These are phyloP conservation scores for Mesopsocus fuscifrons DNA, from an alignment of 2,888 invertebrate species.

Conservation along the genomic window DNA sequence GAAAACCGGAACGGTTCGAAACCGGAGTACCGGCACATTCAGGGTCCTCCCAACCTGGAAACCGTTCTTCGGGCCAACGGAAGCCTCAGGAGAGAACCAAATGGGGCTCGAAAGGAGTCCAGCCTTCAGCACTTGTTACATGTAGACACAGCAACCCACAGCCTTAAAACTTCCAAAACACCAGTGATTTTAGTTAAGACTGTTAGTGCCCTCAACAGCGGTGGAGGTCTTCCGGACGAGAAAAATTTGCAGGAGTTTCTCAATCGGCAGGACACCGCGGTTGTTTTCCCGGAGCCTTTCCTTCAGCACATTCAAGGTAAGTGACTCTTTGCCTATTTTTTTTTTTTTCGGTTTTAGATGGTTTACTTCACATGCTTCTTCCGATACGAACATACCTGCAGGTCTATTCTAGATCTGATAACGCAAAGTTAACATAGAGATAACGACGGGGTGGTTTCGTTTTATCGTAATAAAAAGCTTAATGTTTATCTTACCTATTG, in stretches of 20 bases:
- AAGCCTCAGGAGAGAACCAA: not conserved
- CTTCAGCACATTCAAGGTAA: conserved; percentile 19
- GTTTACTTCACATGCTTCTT: too few species aligned
- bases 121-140: conserved; percentile 8
- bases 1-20: not conserved
- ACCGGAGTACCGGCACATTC: not conserved
- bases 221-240: conserved; percentile 18
- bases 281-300: conserved; percentile 30
- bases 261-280: conserved; percentile 30
- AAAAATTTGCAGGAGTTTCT: conserved; percentile 29
- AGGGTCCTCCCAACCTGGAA: conserved; percentile 4
- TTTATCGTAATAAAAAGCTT: too few species aligned
- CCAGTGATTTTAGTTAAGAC: conserved; percentile 8
- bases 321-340: not conserved
- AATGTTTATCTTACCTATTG: too few species aligned
- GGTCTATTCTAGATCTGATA: too few species aligned
- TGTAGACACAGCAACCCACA: not conserved
- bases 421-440: too few species aligned
- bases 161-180: conserved; percentile 8
- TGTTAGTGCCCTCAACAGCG: conserved; percentile 3
- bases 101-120: not conserved
- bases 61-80: conserved; percentile 4
- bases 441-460: too few species aligned
- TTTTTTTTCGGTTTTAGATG: too few species aligned
- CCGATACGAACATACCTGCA: too few species aligned